Evolutionary conservation across 2,888 invertebrate genomes (phyloP).

Genomic region (Prenolepis imparis): DNA sequence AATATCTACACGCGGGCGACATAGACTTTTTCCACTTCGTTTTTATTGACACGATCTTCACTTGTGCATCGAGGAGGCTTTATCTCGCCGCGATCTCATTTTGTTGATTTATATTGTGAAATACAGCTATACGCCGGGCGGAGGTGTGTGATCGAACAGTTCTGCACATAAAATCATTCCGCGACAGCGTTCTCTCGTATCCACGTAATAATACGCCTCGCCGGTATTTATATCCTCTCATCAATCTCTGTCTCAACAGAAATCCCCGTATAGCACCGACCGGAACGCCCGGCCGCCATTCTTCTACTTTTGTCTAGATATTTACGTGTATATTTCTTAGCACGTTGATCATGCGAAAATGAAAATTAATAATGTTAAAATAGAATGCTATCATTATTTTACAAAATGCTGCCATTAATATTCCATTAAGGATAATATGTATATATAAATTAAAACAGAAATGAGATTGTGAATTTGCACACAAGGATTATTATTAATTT

Average conservation of each 20-base stretch:
- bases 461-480: neutral
- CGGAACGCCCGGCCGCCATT: slow-evolving; percentile 11
- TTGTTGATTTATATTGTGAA: slow-evolving; percentile 39
- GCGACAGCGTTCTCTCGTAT: slow-evolving; percentile 42
- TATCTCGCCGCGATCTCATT: slow-evolving; percentile 22
- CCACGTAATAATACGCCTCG: slow-evolving; percentile 46
- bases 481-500: neutral
- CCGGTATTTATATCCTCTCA: slow-evolving; percentile 44
- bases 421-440: neutral
- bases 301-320: slow-evolving; percentile 28
- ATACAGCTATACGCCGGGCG: neutral
- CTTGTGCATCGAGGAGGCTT: slow-evolving; percentile 28
- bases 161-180: slow-evolving; percentile 49
- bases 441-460: no score
- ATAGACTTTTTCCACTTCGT: neutral
- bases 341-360: slow-evolving; percentile 3
- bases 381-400: neutral
- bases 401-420: neutral
- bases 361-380: slow-evolving; percentile 13
- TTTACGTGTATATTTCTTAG: slow-evolving; percentile 12
- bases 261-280: slow-evolving; percentile 15
- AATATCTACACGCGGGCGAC: neutral
- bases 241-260: slow-evolving; percentile 49
- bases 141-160: slow-evolving; percentile 43
- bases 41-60: slow-evolving; percentile 24